Evolutionary conservation across 2,113 vertebrate genomes (phyloP), one percentile per base, ranked within the genome.

Genomic region (Hippolais icterina): DNA sequence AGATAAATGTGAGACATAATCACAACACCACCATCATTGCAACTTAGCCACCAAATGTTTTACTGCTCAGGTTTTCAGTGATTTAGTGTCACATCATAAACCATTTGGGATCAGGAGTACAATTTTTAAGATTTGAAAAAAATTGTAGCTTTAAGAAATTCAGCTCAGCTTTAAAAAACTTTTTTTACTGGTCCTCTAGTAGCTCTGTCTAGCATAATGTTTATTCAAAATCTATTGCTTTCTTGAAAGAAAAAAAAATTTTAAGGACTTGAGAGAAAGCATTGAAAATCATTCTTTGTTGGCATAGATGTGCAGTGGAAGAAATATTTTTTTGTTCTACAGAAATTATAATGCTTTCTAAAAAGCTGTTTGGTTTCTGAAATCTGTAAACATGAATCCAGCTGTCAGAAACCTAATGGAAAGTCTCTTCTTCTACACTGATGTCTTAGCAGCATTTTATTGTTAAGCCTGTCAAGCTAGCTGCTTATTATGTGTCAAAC

Each of bases 341-440:
- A 75, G 69, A 83, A 90, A 92, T 95, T 64, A 60, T 60, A 77
- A 90, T 65, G 71, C 71, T 94, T 93, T 90, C 78, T 86, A 83
- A 93, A 92, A 93, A 95, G 60, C 71, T 64, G 63, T 77, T 93
- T 33, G 15, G 28, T 89, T 96, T 93, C 68, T 71, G 64, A 92
- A 96, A 90, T 46, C 68, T 90, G 72, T 75, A 96, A 96, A 96
- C 72, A 90, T 49, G 64, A 94, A 90, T 90, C 64, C 75, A 80
- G 54, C 75, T 88, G 88, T 95, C 94, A 95, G 88, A 93, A 95
- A 93, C 42, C 49, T 95, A 84, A 87, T 44, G 70, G 37, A 60
- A 66, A 87, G 24, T 77, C 35, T 91, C 63, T 77, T 93, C 66
- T 88, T 91, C 46, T 70, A 63, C 4, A 14, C 5, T 39, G 84